Percentiles rank a stretch among this genome's conserved stretches.
Evolutionary conservation across 2,113 vertebrate genomes (phyloP).

Genomic region (Arvicanthis niloticus): DNA sequence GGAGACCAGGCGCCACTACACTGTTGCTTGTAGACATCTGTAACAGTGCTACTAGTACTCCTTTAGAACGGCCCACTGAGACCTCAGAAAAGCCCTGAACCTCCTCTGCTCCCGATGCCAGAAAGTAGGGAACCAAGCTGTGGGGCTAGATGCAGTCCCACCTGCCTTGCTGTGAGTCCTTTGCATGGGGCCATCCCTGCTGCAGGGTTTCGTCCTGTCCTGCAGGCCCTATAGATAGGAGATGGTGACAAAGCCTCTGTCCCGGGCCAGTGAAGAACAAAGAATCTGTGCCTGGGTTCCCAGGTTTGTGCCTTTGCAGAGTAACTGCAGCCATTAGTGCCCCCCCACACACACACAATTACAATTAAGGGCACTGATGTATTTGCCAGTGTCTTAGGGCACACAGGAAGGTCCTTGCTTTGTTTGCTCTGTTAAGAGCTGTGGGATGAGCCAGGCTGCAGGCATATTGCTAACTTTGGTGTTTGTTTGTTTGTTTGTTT

Average conservation of each 20-base stretch:
- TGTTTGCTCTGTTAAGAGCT: neutral
- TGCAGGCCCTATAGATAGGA: neutral
- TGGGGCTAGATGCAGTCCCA: neutral
- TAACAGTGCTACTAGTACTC: neutral
- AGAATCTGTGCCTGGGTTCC: neutral
- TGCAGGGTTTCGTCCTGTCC: neutral
- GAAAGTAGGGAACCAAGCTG: neutral
- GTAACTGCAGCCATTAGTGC: neutral
- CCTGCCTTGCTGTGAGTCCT: neutral
- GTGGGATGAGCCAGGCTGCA: neutral
- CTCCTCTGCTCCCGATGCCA: neutral
- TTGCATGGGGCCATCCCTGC: neutral
- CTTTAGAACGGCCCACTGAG: neutral
- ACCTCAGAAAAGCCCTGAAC: neutral
- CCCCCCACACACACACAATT: neutral
- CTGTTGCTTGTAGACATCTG: neutral
- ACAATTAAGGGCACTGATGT: neutral
- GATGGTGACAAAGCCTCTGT: neutral
- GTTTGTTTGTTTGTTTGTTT: no score
- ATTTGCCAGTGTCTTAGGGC: neutral
- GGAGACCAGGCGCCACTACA: neutral
- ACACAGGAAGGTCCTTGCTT: neutral
- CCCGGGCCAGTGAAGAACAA: neutral
- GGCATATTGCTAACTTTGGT: neutral
- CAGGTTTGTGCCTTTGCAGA: neutral